Evolutionary conservation across 2,888 invertebrate genomes (phyloP).

Genomic region (Mystacides longicornis): DNA sequence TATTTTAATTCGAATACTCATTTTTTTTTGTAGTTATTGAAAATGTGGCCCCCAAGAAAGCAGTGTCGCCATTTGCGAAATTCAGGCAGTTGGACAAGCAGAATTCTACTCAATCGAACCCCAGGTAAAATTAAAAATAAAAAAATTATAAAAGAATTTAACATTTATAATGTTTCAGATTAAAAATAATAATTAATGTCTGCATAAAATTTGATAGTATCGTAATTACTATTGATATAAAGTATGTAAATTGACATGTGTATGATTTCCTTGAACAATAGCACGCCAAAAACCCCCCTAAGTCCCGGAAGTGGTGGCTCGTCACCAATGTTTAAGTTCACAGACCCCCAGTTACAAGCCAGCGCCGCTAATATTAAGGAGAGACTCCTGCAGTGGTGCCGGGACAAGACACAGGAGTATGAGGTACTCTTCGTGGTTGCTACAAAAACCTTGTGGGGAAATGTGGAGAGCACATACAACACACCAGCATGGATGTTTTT

Average conservation of each 20-base stretch:
- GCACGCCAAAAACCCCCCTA: slow-evolving; percentile 52
- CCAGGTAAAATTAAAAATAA: slow-evolving; percentile 58
- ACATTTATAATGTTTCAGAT: too few relatives aligned
- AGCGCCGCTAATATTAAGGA: slow-evolving; percentile 95
- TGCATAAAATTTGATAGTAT: too few relatives aligned
- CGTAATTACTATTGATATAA: too few relatives aligned
- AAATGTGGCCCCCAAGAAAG: slow-evolving; percentile 44
- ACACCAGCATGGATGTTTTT: neutral
- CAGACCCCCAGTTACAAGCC: slow-evolving; percentile 81
- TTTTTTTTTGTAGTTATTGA: slow-evolving; percentile 45
- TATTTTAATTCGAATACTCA: neutral
- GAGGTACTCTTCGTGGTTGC: slow-evolving; percentile 58
- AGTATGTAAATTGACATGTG: too few relatives aligned
- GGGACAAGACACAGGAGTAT: slow-evolving; percentile 95
- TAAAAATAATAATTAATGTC: too few relatives aligned
- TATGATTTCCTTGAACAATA: neutral
- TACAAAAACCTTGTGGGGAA: neutral
- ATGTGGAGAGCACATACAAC: neutral
- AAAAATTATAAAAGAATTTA: too few relatives aligned
- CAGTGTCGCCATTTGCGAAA: slow-evolving; percentile 81
- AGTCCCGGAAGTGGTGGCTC: slow-evolving; percentile 60
- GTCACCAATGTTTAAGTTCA: slow-evolving; percentile 82
- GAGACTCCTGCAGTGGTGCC: slow-evolving; percentile 93
- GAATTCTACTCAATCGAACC: slow-evolving; percentile 64
- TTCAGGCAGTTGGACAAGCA: slow-evolving; percentile 87